phyloP scores from a whole-genome alignment of 2,888 invertebrate genomes.

The Callyntrura guangdongensis region DNA sequence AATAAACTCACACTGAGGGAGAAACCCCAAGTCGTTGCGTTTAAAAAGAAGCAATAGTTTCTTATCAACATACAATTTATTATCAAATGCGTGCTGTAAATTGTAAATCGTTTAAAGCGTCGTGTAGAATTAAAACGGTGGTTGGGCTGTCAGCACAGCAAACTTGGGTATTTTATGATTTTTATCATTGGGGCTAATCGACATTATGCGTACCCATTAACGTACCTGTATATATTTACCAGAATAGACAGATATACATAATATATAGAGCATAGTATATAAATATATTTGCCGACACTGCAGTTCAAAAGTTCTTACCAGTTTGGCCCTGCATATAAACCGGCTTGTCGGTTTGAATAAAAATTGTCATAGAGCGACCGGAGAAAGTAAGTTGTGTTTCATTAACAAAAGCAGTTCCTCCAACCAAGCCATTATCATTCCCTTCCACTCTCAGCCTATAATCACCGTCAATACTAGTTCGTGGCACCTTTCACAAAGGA shows the following conservation, averaged over 20 bases:
- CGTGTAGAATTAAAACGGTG: neutral
- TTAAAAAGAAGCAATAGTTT: neutral
- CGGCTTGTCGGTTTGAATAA: constrained; percentile 97
- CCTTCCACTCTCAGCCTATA: constrained; percentile 95
- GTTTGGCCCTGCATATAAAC: constrained; percentile 97
- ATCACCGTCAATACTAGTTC: constrained; percentile 93
- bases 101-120: constrained; percentile 33
- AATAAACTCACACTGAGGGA: too few relatives aligned
- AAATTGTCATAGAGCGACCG: constrained; percentile 96
- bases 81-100: constrained; percentile 41
- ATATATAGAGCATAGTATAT: too few relatives aligned
- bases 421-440: constrained; percentile 91
- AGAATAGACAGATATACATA: too few relatives aligned
- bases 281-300: too few relatives aligned
- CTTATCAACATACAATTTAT: constrained; percentile 37
- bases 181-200: too few relatives aligned
- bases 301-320: too few relatives aligned
- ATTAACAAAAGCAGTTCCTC: constrained; percentile 95
- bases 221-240: neutral
- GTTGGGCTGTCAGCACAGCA: neutral
- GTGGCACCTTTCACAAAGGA: constrained; percentile 89
- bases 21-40: neutral
- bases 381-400: constrained; percentile 95
- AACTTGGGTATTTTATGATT: neutral
- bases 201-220: too few relatives aligned